Evolutionary conservation across 2,113 vertebrate genomes (phyloP).

Genomic region (Speoplatyrhinus poulsoni): DNA sequence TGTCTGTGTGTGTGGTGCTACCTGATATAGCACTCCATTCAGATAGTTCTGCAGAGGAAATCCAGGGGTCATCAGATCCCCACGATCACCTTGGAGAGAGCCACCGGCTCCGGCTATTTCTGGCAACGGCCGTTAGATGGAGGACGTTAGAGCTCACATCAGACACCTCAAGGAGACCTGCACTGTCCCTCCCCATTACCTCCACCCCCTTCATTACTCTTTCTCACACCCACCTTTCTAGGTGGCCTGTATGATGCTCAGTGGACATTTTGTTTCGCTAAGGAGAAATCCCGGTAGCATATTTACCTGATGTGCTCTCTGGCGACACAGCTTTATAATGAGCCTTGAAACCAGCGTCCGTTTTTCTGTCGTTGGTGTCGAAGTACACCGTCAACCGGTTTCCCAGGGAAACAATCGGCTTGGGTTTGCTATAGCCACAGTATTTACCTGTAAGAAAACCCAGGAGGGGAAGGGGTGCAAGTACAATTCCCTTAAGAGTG

Average conservation of each 20-base stretch:
- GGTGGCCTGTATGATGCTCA: conserved; percentile 42
- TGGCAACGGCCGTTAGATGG: conserved; percentile 39
- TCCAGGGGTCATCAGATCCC: conserved; percentile 71
- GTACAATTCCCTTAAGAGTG: neutral
- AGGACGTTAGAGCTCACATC: conserved; percentile 54
- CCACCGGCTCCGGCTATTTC: conserved; percentile 77
- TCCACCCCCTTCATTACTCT: conserved; percentile 19
- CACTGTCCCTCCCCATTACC: neutral
- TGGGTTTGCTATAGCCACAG: conserved; percentile 71
- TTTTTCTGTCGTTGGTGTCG: conserved; percentile 68
- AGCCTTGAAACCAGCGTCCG: conserved; percentile 75
- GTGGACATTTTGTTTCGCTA: conserved; percentile 20
- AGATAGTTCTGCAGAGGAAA: conserved; percentile 68
- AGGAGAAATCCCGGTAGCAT: conserved; percentile 18
- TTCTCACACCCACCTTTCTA: conserved; percentile 44
- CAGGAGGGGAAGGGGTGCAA: neutral
- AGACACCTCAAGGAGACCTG: conserved; percentile 46
- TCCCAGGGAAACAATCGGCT: conserved; percentile 67
- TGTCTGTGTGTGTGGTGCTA: too few species aligned
- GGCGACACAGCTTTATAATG: conserved; percentile 69
- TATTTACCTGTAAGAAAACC: conserved; percentile 63
- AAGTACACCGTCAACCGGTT: conserved; percentile 72
- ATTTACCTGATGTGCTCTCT: conserved; percentile 62
- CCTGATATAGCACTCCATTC: conserved; percentile 43
- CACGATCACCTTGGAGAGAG: conserved; percentile 72